Evolutionary conservation across 2,113 vertebrate species (phyloP).

Genomic region (Ardeotis arabs): DNA sequence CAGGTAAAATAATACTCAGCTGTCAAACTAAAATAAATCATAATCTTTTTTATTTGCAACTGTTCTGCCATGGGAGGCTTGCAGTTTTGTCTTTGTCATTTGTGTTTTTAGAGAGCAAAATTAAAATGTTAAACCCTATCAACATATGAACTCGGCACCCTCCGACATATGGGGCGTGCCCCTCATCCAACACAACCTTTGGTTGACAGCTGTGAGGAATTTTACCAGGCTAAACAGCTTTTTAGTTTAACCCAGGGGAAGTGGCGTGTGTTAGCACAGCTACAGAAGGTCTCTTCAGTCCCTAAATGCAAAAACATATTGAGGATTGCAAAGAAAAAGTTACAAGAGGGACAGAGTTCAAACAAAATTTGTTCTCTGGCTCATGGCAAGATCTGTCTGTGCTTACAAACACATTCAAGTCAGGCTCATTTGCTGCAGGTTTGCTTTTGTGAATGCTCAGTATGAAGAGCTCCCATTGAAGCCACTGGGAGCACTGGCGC

Average conservation of each 20-base stretch:
- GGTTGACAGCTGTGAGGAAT: constrained; percentile 62
- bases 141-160: constrained; percentile 40
- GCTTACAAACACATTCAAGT: neutral
- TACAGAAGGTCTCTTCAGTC: constrained; percentile 60
- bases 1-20: neutral
- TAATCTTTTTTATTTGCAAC: neutral
- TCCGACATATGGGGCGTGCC: constrained; percentile 58
- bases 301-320: constrained; percentile 71
- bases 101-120: constrained; percentile 33
- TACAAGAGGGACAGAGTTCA: constrained; percentile 57
- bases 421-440: neutral
- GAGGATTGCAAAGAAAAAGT: constrained; percentile 57
- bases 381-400: neutral
- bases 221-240: constrained; percentile 63
- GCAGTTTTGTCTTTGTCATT: neutral
- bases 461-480: neutral
- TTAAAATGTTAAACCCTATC: constrained; percentile 51
- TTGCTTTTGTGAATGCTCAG: neutral
- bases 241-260: constrained; percentile 48
- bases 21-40: neutral
- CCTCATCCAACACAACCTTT: constrained; percentile 57
- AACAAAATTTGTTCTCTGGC: constrained; percentile 45
- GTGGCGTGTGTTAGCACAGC: constrained; percentile 52
- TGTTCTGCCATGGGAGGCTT: neutral
- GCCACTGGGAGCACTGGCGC: neutral